Percentiles rank a stretch among this genome's conserved stretches.
phyloP scores from a whole-genome alignment of 2,113 vertebrate genomes.

The Xerus inauris region DNA sequence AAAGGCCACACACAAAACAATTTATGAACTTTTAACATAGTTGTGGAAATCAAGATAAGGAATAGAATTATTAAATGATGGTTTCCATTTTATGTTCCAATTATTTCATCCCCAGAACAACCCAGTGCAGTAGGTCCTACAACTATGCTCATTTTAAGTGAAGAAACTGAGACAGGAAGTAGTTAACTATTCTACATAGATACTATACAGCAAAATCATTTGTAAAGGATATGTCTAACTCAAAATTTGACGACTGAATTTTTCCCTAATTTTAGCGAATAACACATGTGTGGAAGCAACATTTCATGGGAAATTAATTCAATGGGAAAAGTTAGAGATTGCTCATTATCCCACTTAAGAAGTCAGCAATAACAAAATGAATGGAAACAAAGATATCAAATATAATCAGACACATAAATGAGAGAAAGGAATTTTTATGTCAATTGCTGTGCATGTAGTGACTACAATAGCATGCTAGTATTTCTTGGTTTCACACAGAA shows the following conservation, averaged over 20 bases:
- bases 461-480: neutral
- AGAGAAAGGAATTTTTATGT: slow-evolving; percentile 17
- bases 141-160: neutral
- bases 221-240: neutral
- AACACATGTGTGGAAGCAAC: neutral
- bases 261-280: neutral
- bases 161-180: slow-evolving; percentile 6
- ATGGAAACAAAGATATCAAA: slow-evolving; percentile 47
- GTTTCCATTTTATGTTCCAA: neutral
- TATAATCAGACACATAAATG: slow-evolving; percentile 49
- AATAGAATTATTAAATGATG: slow-evolving; percentile 14
- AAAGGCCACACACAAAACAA: slow-evolving; percentile 31
- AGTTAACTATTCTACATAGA: neutral
- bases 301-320: slow-evolving; percentile 46
- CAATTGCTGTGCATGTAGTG: neutral
- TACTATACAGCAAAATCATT: neutral
- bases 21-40: neutral
- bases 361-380: slow-evolving; percentile 57
- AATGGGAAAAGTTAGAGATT: slow-evolving; percentile 42
- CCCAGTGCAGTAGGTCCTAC: neutral
- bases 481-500: slow-evolving; percentile 16
- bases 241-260: neutral
- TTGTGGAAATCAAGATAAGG: slow-evolving; percentile 30
- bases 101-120: neutral
- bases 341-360: slow-evolving; percentile 36